Conservation (phyloP, 2,113 vertebrate genomes). For the Oncorhynchus nerka region DNA sequence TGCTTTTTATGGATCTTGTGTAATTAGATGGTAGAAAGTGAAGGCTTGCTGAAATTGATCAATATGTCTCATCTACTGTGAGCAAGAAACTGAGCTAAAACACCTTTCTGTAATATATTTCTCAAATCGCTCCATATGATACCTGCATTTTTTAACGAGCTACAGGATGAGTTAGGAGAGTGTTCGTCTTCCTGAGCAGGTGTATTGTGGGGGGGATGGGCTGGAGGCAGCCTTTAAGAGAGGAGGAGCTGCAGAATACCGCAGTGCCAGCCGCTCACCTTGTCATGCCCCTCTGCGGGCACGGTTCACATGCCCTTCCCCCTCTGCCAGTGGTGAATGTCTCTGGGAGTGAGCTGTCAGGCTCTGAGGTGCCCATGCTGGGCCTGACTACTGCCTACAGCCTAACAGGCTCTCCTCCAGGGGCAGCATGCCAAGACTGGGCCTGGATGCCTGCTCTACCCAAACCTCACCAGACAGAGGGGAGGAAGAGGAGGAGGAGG, state of each 20-base stretch:
- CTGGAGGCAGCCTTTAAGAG: not conserved
- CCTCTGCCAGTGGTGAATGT: conserved; percentile 1
- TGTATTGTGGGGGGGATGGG: conserved; percentile 16
- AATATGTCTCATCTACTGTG: not conserved
- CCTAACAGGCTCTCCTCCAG: not conserved
- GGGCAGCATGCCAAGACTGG: not conserved
- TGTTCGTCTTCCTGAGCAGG: conserved; percentile 21
- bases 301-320: not conserved
- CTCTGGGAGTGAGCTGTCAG: conserved; percentile 10
- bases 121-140: not conserved
- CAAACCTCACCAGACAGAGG: not conserved
- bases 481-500: not conserved
- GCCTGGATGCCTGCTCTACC: not conserved
- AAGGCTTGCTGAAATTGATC: not conserved
- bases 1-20: not conserved
- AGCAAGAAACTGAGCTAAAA: not conserved
- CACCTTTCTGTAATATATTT: not conserved
- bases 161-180: not conserved
- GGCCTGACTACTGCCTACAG: not conserved
- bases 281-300: conserved; percentile 18
- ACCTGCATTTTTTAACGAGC: not conserved
- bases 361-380: conserved; percentile 1
- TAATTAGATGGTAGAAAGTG: not conserved
- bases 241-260: conserved; percentile 31
- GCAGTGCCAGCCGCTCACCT: conserved; percentile 28